Evolutionary conservation across 1,140 invertebrate species (phyloP).

Genomic region (Zophobas atratus): DNA sequence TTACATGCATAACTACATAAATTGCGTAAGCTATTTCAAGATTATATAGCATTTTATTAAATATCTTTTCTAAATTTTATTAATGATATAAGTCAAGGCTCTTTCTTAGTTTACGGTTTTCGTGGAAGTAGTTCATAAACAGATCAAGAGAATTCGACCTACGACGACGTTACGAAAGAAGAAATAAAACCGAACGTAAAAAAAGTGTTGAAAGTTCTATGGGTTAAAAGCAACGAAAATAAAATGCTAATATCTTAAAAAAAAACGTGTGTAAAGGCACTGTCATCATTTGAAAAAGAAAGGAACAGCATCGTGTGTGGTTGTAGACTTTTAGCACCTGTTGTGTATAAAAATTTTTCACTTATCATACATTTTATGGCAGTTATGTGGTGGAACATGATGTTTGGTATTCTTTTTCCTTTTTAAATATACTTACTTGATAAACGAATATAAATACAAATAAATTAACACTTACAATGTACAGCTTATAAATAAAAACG

Average conservation of each 20-base stretch:
- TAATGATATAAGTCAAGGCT: slow-evolving; percentile 39
- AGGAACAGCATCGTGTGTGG: slow-evolving; percentile 7
- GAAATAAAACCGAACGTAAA: slow-evolving; percentile 19
- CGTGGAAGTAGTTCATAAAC: slow-evolving; percentile 8
- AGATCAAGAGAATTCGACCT: background rate
- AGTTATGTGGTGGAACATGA: slow-evolving; percentile 31
- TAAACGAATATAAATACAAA: slow-evolving; percentile 40
- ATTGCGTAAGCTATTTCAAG: slow-evolving; percentile 35
- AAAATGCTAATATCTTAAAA: slow-evolving; percentile 38
- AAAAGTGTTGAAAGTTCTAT: slow-evolving; percentile 24
- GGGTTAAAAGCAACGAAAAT: slow-evolving; percentile 27
- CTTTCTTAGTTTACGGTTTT: background rate
- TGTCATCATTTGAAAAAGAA: slow-evolving; percentile 25
- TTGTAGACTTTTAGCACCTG: slow-evolving; percentile 39
- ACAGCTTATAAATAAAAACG: slow-evolving; percentile 30
- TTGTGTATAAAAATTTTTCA: slow-evolving; percentile 29
- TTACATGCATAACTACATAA: slow-evolving; percentile 41
- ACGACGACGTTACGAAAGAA: slow-evolving; percentile 3
- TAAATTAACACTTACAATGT: slow-evolving; percentile 41
- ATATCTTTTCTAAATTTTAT: slow-evolving; percentile 37
- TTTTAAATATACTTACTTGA: slow-evolving; percentile 12
- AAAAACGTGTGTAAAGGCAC: slow-evolving; percentile 31
- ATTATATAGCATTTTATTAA: slow-evolving; percentile 41
- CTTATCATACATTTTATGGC: slow-evolving; percentile 28
- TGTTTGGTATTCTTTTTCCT: slow-evolving; percentile 29